phyloP scores from a whole-genome alignment of 2,888 invertebrate genomes.

The Petrolisthes cinctipes region DNA sequence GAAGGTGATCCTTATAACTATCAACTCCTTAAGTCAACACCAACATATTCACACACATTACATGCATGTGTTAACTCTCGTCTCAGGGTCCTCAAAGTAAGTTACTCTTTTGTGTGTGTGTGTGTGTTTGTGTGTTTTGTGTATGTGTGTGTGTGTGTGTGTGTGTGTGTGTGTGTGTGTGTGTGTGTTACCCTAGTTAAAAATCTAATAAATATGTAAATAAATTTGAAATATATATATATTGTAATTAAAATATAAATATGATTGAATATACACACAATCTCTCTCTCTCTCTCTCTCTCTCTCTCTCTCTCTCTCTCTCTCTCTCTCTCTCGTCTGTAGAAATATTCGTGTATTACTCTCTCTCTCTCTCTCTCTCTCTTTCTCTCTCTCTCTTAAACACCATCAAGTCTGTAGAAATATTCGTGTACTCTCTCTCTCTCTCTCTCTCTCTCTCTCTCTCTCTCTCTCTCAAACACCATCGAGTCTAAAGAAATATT shows the following conservation, averaged over 20 bases:
- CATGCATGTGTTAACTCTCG: too few species aligned
- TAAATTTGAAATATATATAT: neutral
- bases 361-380: neutral
- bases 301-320: neutral
- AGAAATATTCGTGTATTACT: neutral
- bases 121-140: neutral
- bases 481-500: too few species aligned
- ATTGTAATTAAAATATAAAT: neutral
- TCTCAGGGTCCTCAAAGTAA: too few species aligned
- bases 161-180: neutral
- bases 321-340: slow-evolving; percentile 3
- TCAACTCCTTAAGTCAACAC: neutral
- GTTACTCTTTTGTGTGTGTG: neutral
- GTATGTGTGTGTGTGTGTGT: neutral
- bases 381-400: neutral
- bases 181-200: neutral
- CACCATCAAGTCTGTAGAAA: neutral
- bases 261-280: neutral
- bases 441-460: neutral
- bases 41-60: too few species aligned
- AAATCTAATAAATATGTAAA: neutral
- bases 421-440: neutral
- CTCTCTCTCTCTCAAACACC: too few species aligned
- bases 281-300: neutral
- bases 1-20: slow-evolving; percentile 38